Evolutionary conservation across 1,140 invertebrate genomes (phyloP).

Genomic region (Ladona fulva): DNA sequence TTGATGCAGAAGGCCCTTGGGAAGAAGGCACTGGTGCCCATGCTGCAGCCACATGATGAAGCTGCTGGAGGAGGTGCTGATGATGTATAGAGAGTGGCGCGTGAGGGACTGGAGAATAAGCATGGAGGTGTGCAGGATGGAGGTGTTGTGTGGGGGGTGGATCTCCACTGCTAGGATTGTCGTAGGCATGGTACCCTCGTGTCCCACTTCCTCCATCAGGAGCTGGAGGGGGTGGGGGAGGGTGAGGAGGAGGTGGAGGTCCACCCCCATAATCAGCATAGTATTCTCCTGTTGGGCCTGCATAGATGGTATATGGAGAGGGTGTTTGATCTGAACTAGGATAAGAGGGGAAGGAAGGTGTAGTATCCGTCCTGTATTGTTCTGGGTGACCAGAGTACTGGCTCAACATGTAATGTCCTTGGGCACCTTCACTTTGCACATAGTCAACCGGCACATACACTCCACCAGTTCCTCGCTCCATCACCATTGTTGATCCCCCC

Average conservation of each 20-base stretch:
- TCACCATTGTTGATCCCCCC: not conserved
- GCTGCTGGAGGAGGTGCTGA: constrained; percentile 22
- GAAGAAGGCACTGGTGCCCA: not conserved
- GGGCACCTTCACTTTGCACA: not conserved
- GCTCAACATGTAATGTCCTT: not conserved
- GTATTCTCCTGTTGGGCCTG: not conserved
- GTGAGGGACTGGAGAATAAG: not conserved
- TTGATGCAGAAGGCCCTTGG: not conserved
- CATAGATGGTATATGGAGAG: not conserved
- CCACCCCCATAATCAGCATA: not conserved
- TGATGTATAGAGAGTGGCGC: not conserved
- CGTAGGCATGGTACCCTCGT: constrained; percentile 41
- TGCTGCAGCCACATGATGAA: constrained; percentile 28
- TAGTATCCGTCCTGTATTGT: not conserved
- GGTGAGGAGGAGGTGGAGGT: constrained; percentile 16
- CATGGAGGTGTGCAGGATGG: not conserved
- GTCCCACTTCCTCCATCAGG: constrained; percentile 20
- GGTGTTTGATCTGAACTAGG: not conserved
- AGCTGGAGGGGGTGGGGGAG: not conserved
- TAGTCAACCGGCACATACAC: constrained; percentile 18
- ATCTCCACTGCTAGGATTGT: constrained; percentile 46
- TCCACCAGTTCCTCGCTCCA: not conserved
- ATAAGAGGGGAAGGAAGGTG: not conserved
- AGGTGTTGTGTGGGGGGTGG: constrained; percentile 27
- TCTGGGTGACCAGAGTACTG: not conserved